Evolutionary conservation across 2,113 vertebrate species (phyloP).

Genomic region (Manacus vitellinus): DNA sequence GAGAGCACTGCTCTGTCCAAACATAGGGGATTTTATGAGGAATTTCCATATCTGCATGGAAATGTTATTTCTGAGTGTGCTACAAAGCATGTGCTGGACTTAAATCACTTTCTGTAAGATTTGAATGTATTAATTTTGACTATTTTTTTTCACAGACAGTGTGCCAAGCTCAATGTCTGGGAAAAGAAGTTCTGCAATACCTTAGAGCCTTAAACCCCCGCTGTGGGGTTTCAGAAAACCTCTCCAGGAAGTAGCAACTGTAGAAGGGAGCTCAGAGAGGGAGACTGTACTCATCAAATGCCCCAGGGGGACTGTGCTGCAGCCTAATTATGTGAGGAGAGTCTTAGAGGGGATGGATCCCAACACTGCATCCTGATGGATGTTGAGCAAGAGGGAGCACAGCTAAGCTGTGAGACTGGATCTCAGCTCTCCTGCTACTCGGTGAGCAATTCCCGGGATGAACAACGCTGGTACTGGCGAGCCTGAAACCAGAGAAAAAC

Average conservation of each 20-base stretch:
- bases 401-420: background rate
- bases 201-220: background rate
- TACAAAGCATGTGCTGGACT: background rate
- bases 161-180: background rate
- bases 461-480: background rate
- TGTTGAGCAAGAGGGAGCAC: background rate
- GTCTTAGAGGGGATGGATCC: background rate
- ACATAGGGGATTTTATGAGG: background rate
- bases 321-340: background rate
- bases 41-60: background rate
- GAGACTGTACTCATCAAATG: background rate
- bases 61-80: background rate
- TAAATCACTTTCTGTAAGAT: background rate
- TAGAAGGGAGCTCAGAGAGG: background rate
- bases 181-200: background rate
- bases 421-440: background rate
- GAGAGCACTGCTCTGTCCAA: background rate
- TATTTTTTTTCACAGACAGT: background rate
- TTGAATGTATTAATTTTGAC: background rate
- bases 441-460: background rate
- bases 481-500: background rate
- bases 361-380: background rate
- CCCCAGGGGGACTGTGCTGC: background rate
- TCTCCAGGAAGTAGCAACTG: background rate
- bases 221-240: background rate